Base-by-base conservation (phyloP, 2,113 vertebrate genomes). In the Gymnarchus niloticus region DNA sequence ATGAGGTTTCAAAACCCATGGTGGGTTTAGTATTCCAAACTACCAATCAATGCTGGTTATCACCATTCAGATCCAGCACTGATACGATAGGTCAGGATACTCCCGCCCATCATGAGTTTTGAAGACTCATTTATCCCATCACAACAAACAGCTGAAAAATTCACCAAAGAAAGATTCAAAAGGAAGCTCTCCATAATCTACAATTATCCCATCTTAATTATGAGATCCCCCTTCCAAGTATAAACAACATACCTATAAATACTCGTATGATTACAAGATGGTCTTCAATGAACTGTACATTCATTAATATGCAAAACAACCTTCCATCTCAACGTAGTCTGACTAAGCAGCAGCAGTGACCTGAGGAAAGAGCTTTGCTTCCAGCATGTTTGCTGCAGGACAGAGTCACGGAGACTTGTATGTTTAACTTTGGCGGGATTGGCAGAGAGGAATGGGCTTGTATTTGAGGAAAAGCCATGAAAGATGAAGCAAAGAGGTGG, bases 161-260 rank as follows among this genome's bases (percentile, higher is more conserved):
- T 93, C 82, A 85, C 92, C 93, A 94, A 94, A 94, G 90, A 94
- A 90, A 92, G 91, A 86, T 82, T 81, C 81, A 56, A 82, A 76
- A 59, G 54, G 17, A 21, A 9, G 51, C 10, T 56, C 61, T 4
- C 44, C 25, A 17, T 5, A 28, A 10, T 46, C 54, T 65, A 3
- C 19, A 59, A 48, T 54, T 23, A 23, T 51, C 52, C 5, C 19
- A 21, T 69, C 48, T 28, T 87, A 83, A 87, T 57, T 57, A 23
- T 23, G 0, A 56, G 49, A 25, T 56, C 7, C 23, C 21, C 46
- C 21, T 76, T 81, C 25, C 52, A 17, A 65, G 19, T 41, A 80
- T 14, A 56, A 85, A 80, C 52, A 46, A 6, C 17, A 33, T 46
- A 86, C 41, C 56, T 86, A 33, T 56, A 25, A 57, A 80, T 6